Evolutionary conservation across 1,140 invertebrate species (phyloP).

Genomic region (Phenacoccus solenopsis): DNA sequence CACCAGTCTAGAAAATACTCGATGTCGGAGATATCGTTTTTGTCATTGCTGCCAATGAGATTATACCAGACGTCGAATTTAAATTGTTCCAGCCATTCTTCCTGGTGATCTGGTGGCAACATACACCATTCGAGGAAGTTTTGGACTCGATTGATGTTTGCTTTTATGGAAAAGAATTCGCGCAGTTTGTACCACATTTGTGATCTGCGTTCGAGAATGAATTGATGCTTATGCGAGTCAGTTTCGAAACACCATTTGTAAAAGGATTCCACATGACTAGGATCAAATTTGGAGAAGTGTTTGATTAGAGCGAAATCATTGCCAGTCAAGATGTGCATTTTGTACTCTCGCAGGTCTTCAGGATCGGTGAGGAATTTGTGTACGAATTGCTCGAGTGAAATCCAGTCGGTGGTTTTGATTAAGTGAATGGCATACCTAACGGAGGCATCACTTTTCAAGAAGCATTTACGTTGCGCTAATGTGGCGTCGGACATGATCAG

Average conservation of each 20-base stretch:
- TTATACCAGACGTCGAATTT: not conserved
- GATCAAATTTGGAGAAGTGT: not conserved
- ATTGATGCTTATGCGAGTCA: not conserved
- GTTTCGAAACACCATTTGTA: not conserved
- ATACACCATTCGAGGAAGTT: not conserved
- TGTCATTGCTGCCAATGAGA: not conserved
- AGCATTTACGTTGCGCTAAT: not conserved
- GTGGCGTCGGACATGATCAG: not conserved
- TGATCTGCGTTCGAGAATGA: not conserved
- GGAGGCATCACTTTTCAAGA: not conserved
- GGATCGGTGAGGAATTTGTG: not conserved
- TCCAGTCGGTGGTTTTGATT: not conserved
- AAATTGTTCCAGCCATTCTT: not conserved
- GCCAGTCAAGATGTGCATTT: not conserved
- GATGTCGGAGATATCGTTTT: no score
- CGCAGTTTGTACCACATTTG: not conserved
- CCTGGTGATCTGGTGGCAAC: not conserved
- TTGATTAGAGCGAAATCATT: not conserved
- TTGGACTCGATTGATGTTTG: not conserved
- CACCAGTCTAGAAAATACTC: not conserved
- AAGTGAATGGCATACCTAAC: not conserved
- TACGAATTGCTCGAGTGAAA: not conserved
- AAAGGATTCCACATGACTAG: not conserved
- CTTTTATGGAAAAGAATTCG: not conserved
- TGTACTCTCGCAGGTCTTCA: not conserved